Evolutionary conservation across 2,888 invertebrate genomes (phyloP).

Genomic region (Platynereis dumerilii): DNA sequence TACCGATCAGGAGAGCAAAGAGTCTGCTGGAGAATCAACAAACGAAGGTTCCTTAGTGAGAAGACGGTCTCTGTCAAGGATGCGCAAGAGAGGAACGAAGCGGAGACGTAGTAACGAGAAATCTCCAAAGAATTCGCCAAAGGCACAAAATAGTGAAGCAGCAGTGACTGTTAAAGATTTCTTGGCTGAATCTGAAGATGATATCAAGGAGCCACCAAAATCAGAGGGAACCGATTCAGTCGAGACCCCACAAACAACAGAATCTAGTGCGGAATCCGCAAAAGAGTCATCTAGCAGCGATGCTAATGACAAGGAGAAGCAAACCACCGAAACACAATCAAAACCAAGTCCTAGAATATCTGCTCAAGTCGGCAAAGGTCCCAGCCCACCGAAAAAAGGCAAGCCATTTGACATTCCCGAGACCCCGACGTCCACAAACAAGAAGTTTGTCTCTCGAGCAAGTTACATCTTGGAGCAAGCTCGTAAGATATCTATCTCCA

Average conservation of each 20-base stretch:
- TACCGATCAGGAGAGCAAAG: too few relatives aligned
- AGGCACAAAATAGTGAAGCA: too few relatives aligned
- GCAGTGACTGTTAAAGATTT: too few relatives aligned
- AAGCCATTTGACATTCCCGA: slow-evolving; percentile 23
- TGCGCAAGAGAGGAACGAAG: too few relatives aligned
- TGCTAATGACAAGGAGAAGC: neutral
- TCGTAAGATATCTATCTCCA: neutral
- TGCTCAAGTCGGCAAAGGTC: neutral
- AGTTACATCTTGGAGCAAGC: slow-evolving; percentile 24
- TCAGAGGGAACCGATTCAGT: neutral
- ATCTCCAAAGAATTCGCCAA: too few relatives aligned
- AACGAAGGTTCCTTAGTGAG: neutral
- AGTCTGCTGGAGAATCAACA: too few relatives aligned
- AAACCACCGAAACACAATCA: neutral
- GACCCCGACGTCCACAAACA: slow-evolving; percentile 18
- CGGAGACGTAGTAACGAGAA: too few relatives aligned
- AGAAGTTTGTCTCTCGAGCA: slow-evolving; percentile 22
- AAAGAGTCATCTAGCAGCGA: neutral
- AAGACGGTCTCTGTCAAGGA: too few relatives aligned
- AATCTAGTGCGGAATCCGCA: too few relatives aligned
- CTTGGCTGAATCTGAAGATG: too few relatives aligned
- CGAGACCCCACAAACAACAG: neutral
- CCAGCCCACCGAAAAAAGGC: slow-evolving; percentile 3
- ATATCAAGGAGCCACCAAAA: too few relatives aligned
- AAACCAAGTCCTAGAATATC: neutral